Evolutionary conservation across 2,113 vertebrate genomes (phyloP).

Genomic region (Saccopteryx bilineata): DNA sequence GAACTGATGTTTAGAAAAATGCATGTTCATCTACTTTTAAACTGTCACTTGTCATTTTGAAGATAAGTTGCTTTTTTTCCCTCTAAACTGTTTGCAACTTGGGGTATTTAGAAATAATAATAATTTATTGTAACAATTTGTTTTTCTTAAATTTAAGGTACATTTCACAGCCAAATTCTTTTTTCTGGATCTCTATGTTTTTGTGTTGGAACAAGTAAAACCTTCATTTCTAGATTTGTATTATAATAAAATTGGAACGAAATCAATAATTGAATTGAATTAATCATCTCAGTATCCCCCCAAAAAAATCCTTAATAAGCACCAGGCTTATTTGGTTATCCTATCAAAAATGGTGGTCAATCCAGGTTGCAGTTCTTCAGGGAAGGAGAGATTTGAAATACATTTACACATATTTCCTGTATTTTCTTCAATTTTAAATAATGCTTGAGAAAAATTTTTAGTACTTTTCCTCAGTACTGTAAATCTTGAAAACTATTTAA

Average conservation of each 20-base stretch:
- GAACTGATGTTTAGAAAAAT: not conserved
- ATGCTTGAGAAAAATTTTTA: not conserved
- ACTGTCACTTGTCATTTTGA: not conserved
- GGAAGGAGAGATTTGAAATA: not conserved
- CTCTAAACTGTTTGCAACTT: not conserved
- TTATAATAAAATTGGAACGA: not conserved
- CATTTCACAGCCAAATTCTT: not conserved
- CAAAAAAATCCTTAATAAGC: not conserved
- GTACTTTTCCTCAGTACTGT: not conserved
- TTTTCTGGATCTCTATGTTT: constrained; percentile 12
- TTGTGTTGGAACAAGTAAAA: not conserved
- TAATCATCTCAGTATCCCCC: not conserved
- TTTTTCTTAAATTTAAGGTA: not conserved
- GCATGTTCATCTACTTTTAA: not conserved
- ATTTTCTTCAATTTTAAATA: not conserved
- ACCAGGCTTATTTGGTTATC: not conserved
- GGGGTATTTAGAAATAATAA: not conserved
- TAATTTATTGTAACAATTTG: not conserved
- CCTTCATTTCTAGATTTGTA: constrained; percentile 26
- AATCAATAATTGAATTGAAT: not conserved
- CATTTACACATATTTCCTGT: not conserved
- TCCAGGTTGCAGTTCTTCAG: not conserved
- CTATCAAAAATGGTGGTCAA: not conserved
- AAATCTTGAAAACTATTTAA: constrained; percentile 33
- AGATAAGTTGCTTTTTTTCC: not conserved